These are phyloP conservation scores for Manacus vitellinus DNA, from an alignment of 2,113 vertebrate species.

Conservation along the genomic window DNA sequence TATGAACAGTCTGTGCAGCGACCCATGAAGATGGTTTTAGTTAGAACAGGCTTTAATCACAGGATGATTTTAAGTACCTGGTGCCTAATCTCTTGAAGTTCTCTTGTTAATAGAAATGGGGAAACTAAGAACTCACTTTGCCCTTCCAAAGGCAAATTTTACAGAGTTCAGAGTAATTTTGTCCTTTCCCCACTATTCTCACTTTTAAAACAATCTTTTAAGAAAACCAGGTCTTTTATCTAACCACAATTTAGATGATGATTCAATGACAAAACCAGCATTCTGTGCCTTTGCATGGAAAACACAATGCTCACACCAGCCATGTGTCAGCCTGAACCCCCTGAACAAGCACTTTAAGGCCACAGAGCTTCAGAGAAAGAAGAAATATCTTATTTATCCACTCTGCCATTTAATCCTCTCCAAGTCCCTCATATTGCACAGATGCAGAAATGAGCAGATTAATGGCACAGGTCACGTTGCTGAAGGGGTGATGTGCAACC, in stretches of 20 bases:
- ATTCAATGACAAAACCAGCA: background rate
- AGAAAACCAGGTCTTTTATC: background rate
- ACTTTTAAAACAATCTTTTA: accelerated
- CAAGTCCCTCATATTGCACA: background rate
- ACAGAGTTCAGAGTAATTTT: background rate
- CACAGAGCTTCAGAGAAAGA: background rate
- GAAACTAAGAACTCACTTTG: background rate
- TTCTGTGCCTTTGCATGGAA: background rate
- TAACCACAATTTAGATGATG: background rate
- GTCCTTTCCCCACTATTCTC: background rate
- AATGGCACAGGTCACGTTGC: background rate
- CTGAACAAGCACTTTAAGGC: background rate
- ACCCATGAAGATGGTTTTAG: background rate
- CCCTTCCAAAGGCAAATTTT: background rate
- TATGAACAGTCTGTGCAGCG: background rate
- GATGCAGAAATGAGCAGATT: background rate
- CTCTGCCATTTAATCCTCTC: background rate
- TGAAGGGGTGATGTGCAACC: background rate
- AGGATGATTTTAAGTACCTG: background rate
- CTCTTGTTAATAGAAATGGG: background rate
- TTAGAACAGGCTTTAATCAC: background rate
- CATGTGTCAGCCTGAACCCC: background rate
- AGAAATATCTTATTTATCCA: background rate
- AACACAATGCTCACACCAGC: background rate
- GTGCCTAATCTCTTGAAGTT: background rate